These are phyloP conservation scores for Penaeus indicus DNA, from an alignment of 1,140 invertebrate species.

Conservation along the genomic window DNA sequence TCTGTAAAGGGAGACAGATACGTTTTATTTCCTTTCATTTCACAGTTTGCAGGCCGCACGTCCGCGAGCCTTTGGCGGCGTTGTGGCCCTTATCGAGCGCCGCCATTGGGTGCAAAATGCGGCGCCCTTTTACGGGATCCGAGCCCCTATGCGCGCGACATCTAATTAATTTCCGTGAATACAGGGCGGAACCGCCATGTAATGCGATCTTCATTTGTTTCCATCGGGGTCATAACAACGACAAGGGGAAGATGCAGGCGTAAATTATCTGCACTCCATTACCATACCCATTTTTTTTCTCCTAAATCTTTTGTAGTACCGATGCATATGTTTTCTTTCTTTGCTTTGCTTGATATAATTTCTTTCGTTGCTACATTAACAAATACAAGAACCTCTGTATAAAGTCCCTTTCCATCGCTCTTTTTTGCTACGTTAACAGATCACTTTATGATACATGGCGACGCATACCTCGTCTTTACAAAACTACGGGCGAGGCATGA, in stretches of 20 bases:
- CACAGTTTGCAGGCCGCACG: constrained; percentile 17
- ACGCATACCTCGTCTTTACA: no score
- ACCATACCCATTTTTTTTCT: no score
- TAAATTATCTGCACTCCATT: constrained; percentile 24
- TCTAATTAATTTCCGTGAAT: constrained; percentile 57
- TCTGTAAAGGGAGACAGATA: constrained; percentile 53
- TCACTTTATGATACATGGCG: no score
- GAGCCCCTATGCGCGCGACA: not conserved
- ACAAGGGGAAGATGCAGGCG: constrained; percentile 31
- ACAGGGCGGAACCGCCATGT: constrained; percentile 53
- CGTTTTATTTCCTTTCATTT: constrained; percentile 51
- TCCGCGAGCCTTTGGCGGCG: not conserved
- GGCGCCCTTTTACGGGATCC: not conserved
- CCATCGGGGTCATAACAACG: constrained; percentile 52
- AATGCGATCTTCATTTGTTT: constrained; percentile 61
- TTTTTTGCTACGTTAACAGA: no score
- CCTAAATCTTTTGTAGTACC: no score
- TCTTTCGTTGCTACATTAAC: no score
- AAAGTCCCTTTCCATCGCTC: no score
- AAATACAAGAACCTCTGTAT: no score
- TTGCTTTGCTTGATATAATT: no score
- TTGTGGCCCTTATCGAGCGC: not conserved
- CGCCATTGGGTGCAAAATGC: not conserved
- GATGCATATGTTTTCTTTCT: not conserved
- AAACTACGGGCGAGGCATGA: no score